Percentiles rank a stretch among this genome's conserved stretches.
Evolutionary conservation across 2,888 invertebrate genomes (phyloP).

Genomic region (Spialia ferax): DNA sequence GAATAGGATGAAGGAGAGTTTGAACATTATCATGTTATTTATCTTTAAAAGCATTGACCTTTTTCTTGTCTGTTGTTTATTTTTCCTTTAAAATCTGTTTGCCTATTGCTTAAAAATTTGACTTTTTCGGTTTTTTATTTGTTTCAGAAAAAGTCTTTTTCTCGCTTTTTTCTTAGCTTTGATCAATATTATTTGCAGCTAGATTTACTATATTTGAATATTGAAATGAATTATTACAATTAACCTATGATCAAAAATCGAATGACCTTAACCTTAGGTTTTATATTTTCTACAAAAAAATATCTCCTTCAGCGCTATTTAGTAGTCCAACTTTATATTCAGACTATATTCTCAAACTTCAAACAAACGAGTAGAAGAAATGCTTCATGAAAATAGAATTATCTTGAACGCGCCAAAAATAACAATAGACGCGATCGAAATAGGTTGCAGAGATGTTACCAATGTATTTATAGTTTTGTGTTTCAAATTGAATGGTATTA

Average conservation of each 20-base stretch:
- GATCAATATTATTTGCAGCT: no score
- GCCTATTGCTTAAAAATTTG: no score
- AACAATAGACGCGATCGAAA: constrained; percentile 40
- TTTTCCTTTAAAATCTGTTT: background rate
- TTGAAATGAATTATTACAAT: no score
- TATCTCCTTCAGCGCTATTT: no score
- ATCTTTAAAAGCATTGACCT: background rate
- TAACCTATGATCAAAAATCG: no score
- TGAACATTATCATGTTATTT: background rate
- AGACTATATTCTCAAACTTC: background rate
- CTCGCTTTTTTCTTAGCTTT: no score
- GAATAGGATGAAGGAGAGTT: constrained; percentile 50
- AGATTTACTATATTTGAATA: no score
- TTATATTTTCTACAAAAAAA: no score
- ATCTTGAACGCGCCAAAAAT: constrained; percentile 41
- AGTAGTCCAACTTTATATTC: background rate
- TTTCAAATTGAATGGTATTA: constrained; percentile 70
- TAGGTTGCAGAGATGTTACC: constrained; percentile 55
- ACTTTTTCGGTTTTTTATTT: no score
- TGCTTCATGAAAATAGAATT: constrained; percentile 37
- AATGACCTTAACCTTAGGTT: no score
- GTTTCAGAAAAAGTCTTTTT: no score
- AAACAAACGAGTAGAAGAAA: constrained; percentile 1
- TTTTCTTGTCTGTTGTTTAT: no score
- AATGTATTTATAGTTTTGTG: constrained; percentile 61